phyloP scores from a whole-genome alignment of 2,888 invertebrate genomes.

The Prosopocoilus inquinatus region DNA sequence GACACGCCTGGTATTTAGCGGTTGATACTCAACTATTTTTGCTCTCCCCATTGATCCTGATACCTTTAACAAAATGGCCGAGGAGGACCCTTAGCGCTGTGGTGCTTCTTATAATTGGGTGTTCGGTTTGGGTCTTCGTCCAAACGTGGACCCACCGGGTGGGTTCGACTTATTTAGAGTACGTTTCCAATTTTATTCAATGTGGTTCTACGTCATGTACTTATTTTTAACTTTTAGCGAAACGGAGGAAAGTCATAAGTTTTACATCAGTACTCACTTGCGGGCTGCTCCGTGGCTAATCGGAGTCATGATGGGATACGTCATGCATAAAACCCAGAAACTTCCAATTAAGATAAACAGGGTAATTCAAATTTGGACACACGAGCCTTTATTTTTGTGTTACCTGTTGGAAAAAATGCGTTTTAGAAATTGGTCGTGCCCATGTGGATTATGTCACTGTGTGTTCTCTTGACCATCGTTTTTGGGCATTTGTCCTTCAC shows the following conservation, averaged over 20 bases:
- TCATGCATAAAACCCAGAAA: conserved; percentile 9
- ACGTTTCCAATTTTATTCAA: background rate
- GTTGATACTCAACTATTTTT: conserved; percentile 60
- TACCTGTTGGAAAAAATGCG: conserved; percentile 2
- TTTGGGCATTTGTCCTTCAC: conserved; percentile 16
- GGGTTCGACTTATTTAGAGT: conserved; percentile 19
- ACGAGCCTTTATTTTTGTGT: too few species aligned
- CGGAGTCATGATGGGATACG: conserved; percentile 25
- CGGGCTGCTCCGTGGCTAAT: conserved; percentile 23
- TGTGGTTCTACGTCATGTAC: background rate
- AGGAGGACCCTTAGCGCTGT: conserved; percentile 15
- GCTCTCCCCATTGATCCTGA: conserved; percentile 51
- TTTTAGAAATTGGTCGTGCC: conserved; percentile 7
- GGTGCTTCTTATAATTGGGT: background rate
- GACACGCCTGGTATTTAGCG: conserved; percentile 60
- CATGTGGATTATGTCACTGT: conserved; percentile 12
- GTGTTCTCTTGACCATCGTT: conserved; percentile 3
- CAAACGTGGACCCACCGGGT: conserved; percentile 14
- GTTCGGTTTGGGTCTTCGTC: conserved; percentile 6
- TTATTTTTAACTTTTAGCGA: conserved; percentile 11
- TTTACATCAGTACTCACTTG: conserved; percentile 15
- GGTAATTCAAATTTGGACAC: conserved; percentile 5
- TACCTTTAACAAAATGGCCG: conserved; percentile 26
- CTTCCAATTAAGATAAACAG: background rate
- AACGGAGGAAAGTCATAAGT: conserved; percentile 9